A percentile compares a stretch with the other conserved stretches of the same genome.
Evolutionary conservation across 2,888 invertebrate species (phyloP).

Genomic region (Fragum sueziense): DNA sequence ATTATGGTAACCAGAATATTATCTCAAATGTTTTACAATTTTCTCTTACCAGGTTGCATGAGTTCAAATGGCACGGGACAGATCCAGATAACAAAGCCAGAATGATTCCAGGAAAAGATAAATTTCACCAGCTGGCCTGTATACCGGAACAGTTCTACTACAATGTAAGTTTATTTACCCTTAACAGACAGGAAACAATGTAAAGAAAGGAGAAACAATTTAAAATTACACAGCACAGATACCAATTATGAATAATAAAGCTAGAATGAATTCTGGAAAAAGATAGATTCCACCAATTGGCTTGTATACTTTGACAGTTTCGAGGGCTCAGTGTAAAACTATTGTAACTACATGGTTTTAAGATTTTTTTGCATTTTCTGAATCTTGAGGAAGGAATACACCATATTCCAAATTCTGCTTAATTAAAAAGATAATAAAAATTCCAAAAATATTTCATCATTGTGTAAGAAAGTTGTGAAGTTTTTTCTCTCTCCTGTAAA

Average conservation of each 20-base stretch:
- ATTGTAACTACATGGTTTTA: no score
- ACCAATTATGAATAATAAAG: slow-evolving; percentile 69
- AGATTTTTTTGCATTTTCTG: no score
- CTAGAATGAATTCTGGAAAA: slow-evolving; percentile 75
- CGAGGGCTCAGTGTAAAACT: no score
- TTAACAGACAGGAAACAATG: no score
- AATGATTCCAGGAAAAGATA: slow-evolving; percentile 74
- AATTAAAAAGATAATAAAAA: no score
- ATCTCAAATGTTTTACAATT: background rate
- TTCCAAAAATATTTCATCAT: no score
- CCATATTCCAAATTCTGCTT: no score
- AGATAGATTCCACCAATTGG: slow-evolving; percentile 72
- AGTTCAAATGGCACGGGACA: slow-evolving; percentile 79
- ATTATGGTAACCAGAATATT: no score
- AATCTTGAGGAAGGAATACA: no score
- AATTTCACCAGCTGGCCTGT: slow-evolving; percentile 73
- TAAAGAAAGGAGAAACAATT: slow-evolving; percentile 81
- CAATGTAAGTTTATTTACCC: slow-evolving; percentile 72
- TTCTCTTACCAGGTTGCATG: slow-evolving; percentile 74
- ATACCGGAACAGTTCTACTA: slow-evolving; percentile 81
- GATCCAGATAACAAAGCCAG: slow-evolving; percentile 72
- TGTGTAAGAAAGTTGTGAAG: no score
- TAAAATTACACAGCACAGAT: slow-evolving; percentile 79
- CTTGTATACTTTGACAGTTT: slow-evolving; percentile 79
- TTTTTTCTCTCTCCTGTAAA: no score